Conservation (phyloP, 2,888 invertebrate genomes). For the Adela reaumurella region DNA sequence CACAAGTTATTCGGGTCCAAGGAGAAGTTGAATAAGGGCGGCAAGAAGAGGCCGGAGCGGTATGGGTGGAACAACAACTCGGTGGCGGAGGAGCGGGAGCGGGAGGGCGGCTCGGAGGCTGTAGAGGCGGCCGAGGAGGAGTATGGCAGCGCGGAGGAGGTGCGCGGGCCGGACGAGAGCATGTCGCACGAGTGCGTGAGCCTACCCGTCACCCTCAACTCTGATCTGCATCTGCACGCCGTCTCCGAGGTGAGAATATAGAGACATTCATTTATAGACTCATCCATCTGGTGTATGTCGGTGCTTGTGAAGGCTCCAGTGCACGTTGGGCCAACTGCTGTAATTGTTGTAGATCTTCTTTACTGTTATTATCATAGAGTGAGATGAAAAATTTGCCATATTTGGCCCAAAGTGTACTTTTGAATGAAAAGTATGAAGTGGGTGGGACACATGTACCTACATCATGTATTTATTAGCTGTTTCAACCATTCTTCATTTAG, state of each 20-base stretch:
- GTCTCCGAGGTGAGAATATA: constrained; percentile 35
- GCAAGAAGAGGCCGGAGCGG: constrained; percentile 36
- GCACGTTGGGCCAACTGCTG: too few relatives aligned
- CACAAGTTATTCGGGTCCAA: constrained; percentile 52
- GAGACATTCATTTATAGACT: too few relatives aligned
- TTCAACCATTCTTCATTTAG: too few relatives aligned
- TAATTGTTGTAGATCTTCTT: too few relatives aligned
- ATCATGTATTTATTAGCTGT: too few relatives aligned
- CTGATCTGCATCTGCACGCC: constrained; percentile 43
- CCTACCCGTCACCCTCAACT: constrained; percentile 43
- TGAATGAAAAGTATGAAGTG: too few relatives aligned
- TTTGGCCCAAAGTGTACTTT: too few relatives aligned
- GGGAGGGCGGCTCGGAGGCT: constrained; percentile 29
- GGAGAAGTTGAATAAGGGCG: constrained; percentile 49
- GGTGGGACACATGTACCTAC: too few relatives aligned
- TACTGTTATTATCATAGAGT: too few relatives aligned
- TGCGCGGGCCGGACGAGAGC: constrained; percentile 33
- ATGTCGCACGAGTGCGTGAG: constrained; percentile 49
- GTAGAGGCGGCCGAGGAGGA: constrained; percentile 39
- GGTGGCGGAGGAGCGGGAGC: constrained; percentile 46
- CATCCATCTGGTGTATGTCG: too few relatives aligned
- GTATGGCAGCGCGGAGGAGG: constrained; percentile 45
- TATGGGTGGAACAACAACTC: constrained; percentile 39
- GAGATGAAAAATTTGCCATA: too few relatives aligned
- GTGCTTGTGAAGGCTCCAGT: too few relatives aligned